Evolutionary conservation across 2,888 invertebrate species (phyloP).

Genomic region (Agrochola macilenta): DNA sequence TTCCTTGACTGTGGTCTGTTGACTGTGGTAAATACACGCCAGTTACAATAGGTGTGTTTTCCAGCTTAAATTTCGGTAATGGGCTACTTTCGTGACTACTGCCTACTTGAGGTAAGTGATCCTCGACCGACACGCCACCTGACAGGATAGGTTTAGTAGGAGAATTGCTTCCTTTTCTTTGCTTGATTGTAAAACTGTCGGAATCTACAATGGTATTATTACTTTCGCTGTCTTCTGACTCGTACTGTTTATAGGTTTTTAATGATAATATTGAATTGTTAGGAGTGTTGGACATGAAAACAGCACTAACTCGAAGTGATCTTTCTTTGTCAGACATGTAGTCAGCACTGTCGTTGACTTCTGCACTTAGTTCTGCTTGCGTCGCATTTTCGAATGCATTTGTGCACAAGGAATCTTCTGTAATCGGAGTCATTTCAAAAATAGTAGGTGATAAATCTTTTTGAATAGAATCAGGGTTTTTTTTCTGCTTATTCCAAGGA

Average conservation of each 20-base stretch:
- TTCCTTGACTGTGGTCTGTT: constrained; percentile 57
- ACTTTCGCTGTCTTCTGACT: constrained; percentile 75
- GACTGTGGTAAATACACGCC: constrained; percentile 89
- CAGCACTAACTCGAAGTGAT: constrained; percentile 53
- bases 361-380: constrained; percentile 30
- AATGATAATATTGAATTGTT: constrained; percentile 92
- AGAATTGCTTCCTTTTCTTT: constrained; percentile 89
- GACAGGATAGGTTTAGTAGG: constrained; percentile 93
- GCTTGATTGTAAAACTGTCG: constrained; percentile 75
- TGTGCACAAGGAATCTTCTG: constrained; percentile 79
- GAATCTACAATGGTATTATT: constrained; percentile 66
- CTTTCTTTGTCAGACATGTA: constrained; percentile 52
- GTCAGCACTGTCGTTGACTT: constrained; percentile 40
- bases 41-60: constrained; percentile 92
- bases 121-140: constrained; percentile 91
- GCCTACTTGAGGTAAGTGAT: constrained; percentile 85
- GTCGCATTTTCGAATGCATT: constrained; percentile 72
- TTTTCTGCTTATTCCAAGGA: constrained; percentile 82
- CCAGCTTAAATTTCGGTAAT: constrained; percentile 84
- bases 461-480: constrained; percentile 79
- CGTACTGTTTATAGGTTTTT: constrained; percentile 74
- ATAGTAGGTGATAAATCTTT: constrained; percentile 83
- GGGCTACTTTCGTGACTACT: constrained; percentile 89
- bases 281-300: constrained; percentile 89
- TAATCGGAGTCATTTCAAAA: constrained; percentile 83